Percentiles rank a stretch among this genome's conserved stretches.
Conservation (phyloP, 37 sponge, comb jelly and placozoan genomes). For the Mnemiopsis leidyi region DNA sequence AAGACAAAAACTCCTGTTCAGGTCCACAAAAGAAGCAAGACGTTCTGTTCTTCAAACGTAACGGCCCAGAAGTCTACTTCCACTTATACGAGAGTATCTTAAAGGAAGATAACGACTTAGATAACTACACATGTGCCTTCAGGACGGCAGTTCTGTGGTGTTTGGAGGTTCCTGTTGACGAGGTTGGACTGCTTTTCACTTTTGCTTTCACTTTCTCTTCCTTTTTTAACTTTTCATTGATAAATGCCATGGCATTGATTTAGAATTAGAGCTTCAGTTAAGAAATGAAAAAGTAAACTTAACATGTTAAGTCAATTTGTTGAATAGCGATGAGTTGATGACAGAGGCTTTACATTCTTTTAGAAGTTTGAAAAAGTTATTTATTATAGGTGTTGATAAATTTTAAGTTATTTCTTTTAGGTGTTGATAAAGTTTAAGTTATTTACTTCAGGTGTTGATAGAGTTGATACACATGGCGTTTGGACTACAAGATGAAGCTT, state of each 20-base stretch:
- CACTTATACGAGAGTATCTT: slow-evolving; percentile 35
- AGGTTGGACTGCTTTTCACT: slow-evolving; percentile 28
- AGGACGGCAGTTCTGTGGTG: slow-evolving; percentile 58
- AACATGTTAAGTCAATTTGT: too few relatives aligned
- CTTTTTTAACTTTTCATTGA: neutral
- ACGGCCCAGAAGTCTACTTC: slow-evolving; percentile 56
- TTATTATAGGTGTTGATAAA: neutral
- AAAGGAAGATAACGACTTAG: slow-evolving; percentile 47
- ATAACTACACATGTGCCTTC: slow-evolving; percentile 45
- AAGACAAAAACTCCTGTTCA: too few relatives aligned
- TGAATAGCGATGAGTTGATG: too few relatives aligned
- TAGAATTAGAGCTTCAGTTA: too few relatives aligned
- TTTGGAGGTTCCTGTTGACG: slow-evolving; percentile 40
- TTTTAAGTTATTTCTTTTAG: neutral
- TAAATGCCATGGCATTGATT: too few relatives aligned
- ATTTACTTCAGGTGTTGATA: slow-evolving; percentile 6
- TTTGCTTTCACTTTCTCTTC: neutral
- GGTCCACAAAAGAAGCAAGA: slow-evolving; percentile 57
- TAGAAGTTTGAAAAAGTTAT: neutral
- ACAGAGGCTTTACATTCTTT: neutral
- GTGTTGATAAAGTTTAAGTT: neutral
- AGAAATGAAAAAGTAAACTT: too few relatives aligned
- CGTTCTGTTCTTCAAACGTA: slow-evolving; percentile 49
- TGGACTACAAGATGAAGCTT: slow-evolving; percentile 52
- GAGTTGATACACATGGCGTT: slow-evolving; percentile 59